phyloP scores from a whole-genome alignment of 2,888 invertebrate genomes.

The Tetragnatha montana region DNA sequence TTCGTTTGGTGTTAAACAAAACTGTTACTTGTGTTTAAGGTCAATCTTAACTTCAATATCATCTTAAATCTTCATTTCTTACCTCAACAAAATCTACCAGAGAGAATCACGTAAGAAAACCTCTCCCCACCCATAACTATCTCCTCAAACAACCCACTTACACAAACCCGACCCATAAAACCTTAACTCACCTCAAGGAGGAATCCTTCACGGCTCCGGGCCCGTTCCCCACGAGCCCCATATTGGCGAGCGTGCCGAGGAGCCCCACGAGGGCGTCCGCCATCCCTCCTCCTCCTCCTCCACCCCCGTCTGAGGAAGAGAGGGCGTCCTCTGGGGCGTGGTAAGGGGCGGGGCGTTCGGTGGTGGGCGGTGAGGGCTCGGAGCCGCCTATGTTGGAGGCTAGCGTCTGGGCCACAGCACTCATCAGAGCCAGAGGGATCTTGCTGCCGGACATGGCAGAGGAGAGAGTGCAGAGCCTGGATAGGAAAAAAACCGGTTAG shows the following conservation, averaged over 20 bases:
- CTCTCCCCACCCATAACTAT: too few relatives aligned
- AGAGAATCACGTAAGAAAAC: too few relatives aligned
- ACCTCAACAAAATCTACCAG: too few relatives aligned
- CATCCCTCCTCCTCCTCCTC: conserved; percentile 22
- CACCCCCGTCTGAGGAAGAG: background rate
- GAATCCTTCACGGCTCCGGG: conserved; percentile 58
- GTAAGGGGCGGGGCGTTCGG: background rate
- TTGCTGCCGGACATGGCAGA: conserved; percentile 63
- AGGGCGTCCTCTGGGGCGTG: background rate
- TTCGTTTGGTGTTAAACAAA: too few relatives aligned
- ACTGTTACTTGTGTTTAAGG: too few relatives aligned
- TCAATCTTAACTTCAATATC: too few relatives aligned
- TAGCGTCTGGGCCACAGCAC: conserved; percentile 53
- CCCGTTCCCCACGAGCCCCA: conserved; percentile 46
- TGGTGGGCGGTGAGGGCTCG: conserved; percentile 30
- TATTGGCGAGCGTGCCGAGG: conserved; percentile 47
- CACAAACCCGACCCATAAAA: too few relatives aligned
- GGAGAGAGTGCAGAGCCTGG: conserved; percentile 54
- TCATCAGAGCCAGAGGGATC: conserved; percentile 58
- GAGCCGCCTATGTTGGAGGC: conserved; percentile 36
- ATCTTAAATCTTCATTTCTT: too few relatives aligned
- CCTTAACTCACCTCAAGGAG: conserved; percentile 23
- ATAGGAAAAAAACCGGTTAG: background rate
- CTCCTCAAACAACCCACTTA: too few relatives aligned
- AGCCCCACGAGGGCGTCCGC: conserved; percentile 54